These are phyloP conservation scores for Oryzias javanicus DNA, from an alignment of 2,113 vertebrate species.

Conservation along the genomic window DNA sequence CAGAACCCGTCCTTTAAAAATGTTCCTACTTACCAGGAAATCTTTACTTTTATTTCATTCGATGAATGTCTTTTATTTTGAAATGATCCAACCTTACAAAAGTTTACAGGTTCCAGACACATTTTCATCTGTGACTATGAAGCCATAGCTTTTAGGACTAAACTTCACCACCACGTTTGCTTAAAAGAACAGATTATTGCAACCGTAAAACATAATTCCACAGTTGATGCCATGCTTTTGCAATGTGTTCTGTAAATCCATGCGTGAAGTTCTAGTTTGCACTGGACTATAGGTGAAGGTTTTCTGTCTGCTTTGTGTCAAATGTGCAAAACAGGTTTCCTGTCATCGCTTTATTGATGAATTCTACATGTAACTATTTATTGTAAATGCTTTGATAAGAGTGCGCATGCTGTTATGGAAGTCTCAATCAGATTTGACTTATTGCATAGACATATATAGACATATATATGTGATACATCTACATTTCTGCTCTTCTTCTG, in stretches of 20 bases:
- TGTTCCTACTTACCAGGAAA: conserved; percentile 58
- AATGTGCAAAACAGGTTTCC: conserved; percentile 79
- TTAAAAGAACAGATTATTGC: conserved; percentile 33
- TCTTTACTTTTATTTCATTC: conserved; percentile 7
- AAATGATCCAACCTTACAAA: conserved; percentile 45
- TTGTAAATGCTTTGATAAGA: conserved; percentile 83
- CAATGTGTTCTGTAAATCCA: conserved; percentile 88
- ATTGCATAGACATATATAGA: conserved; percentile 56
- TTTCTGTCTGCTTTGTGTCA: conserved; percentile 85
- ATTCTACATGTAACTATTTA: conserved; percentile 81
- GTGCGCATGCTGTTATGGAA: conserved; percentile 84
- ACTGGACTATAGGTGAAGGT: conserved; percentile 85
- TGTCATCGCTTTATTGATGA: conserved; percentile 89
- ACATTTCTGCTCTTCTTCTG: conserved; percentile 57
- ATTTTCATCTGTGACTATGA: conserved; percentile 48
- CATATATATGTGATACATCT: conserved; percentile 52
- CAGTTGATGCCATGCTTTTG: conserved; percentile 84
- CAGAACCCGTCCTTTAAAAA: conserved; percentile 36
- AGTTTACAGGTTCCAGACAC: conserved; percentile 28
- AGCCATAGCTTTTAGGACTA: conserved; percentile 42
- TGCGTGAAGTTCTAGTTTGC: conserved; percentile 89
- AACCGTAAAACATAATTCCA: conserved; percentile 52
- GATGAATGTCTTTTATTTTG: conserved; percentile 56
- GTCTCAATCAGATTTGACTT: conserved; percentile 65
- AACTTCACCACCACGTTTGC: conserved; percentile 23